Base-by-base conservation (phyloP, 2,797 vertebrate genomes). In the Sphaeramia orbicularis region DNA sequence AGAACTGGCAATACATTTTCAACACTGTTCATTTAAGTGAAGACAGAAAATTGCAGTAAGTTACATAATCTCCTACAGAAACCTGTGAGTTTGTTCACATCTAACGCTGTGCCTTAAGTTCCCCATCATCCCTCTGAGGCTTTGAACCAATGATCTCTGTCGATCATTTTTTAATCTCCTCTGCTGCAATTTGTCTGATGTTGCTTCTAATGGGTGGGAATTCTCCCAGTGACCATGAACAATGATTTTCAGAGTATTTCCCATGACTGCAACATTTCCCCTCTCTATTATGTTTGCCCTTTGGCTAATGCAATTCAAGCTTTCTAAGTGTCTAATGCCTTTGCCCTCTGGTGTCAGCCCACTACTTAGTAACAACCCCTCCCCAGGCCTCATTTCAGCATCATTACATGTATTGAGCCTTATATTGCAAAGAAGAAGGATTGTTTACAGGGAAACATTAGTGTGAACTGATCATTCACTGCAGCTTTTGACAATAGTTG, bases 321-420 rank as follows among this genome's bases (percentile, higher is more conserved):
- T 81, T 61, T 78, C 48, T 71, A 67, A 81, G 77, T 74, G 81
- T 81, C 74, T 90, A 89, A 90, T 86, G 87, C 85, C 67, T 90
- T 90, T 91, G 82, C 78, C 90, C 84, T 84, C 79, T 81, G 76
- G 83, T 92, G 91, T 88, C 88, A 88, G 53, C 68, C 76, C 78
- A 73, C 80, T 78, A 81, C 83, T 86, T 86, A 83, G 80, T 75
- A 78, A 77, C 58, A 15, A n/a, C 42, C 71, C 47, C 24, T 14
- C 18, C 41, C 27, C 50, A 69, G 65, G 47, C 24, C 45, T 64
- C 65, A 40, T 69, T 81, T 78, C 49, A 77, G 56, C 65, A 51
- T 71, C 50, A 71, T 72, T 65, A 65, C 10, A 73, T 24, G 54
- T 27, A 49, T 68, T 71, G 64, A 57, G 4, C 57, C 19, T 30